Conservation (phyloP, 2,113 vertebrate genomes). For the Steatornis caripensis region DNA sequence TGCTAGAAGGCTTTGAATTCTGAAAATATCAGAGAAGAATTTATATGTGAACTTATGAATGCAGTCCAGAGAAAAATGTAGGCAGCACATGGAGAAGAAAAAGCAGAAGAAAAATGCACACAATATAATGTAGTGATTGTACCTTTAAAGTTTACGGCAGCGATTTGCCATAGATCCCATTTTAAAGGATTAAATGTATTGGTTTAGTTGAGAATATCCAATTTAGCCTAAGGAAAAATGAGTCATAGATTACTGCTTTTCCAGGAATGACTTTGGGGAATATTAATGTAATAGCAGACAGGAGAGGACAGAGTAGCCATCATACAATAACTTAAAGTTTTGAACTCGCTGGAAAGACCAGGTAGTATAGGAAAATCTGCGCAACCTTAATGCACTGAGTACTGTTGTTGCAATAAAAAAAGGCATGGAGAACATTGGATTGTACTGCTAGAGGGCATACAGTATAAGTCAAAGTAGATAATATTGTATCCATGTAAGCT, state of each 20-base stretch:
- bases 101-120: neutral
- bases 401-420: constrained; percentile 1
- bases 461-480: constrained; percentile 45
- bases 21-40: neutral
- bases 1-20: neutral
- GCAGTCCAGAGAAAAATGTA: neutral
- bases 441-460: constrained; percentile 40
- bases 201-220: neutral
- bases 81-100: neutral
- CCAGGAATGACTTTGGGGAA: constrained; percentile 1
- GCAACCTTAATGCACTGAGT: neutral
- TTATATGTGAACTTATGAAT: neutral
- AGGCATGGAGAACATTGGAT: neutral
- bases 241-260: neutral
- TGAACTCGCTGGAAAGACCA: neutral
- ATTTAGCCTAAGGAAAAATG: neutral
- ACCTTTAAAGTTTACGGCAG: neutral
- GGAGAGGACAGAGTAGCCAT: neutral
- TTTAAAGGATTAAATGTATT: constrained; percentile 2
- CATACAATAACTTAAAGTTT: neutral
- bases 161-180: neutral
- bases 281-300: neutral
- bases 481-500: constrained; percentile 38
- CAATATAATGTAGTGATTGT: neutral
- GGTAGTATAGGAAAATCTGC: neutral